Evolutionary conservation across 1,140 invertebrate genomes (phyloP).

Genomic region (Argopecten irradians): DNA sequence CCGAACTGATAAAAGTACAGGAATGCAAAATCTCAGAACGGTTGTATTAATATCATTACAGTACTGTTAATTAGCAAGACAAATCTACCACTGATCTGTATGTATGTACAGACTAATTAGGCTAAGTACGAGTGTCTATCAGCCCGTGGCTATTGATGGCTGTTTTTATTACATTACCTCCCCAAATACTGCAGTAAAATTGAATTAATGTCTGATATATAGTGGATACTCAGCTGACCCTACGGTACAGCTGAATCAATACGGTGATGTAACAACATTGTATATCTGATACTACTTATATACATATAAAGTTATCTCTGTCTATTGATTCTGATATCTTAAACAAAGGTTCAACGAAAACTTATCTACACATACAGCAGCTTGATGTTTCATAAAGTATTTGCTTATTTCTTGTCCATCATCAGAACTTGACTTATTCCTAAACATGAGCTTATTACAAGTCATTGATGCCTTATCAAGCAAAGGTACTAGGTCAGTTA

Average conservation of each 20-base stretch:
- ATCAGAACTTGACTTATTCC: too few relatives aligned
- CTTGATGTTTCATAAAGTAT: too few relatives aligned
- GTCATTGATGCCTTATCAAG: too few relatives aligned
- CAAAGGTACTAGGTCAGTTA: too few relatives aligned
- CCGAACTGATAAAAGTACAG: not conserved
- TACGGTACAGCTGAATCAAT: not conserved
- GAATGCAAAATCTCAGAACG: not conserved
- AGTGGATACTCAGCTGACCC: not conserved
- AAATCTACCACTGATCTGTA: not conserved
- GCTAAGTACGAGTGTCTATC: not conserved
- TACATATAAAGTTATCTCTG: too few relatives aligned
- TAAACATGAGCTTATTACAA: too few relatives aligned
- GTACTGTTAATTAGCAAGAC: not conserved
- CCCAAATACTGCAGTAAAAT: not conserved
- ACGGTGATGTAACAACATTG: too few relatives aligned
- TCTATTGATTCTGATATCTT: too few relatives aligned
- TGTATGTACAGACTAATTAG: not conserved
- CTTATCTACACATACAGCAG: too few relatives aligned
- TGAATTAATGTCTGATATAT: constrained; percentile 4
- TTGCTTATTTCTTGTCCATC: too few relatives aligned
- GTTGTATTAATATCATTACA: not conserved
- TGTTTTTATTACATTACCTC: not conserved
- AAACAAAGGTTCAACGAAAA: too few relatives aligned
- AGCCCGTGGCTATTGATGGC: not conserved
- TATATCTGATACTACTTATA: too few relatives aligned